Conservation (phyloP, 2,797 vertebrate species). For the Hippocampus kuda region DNA sequence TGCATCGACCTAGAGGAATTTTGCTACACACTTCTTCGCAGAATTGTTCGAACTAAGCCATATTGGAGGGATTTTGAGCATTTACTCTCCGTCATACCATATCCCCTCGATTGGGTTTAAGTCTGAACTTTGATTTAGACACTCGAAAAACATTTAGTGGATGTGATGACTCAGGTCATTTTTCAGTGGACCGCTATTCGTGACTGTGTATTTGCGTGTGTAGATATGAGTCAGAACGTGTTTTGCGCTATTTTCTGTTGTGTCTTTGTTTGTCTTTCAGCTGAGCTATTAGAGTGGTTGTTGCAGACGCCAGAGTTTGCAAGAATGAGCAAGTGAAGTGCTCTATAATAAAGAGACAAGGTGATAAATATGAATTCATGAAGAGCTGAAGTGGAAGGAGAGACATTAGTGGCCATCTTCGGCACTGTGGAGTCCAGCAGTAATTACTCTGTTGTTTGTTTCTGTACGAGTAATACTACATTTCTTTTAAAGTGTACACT, state of each 20-base stretch:
- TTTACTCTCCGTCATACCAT: too few relatives aligned
- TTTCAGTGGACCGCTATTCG: not conserved
- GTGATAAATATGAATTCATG: not conserved
- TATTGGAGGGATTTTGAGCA: not conserved
- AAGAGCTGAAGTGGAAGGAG: not conserved
- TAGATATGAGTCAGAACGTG: too few relatives aligned
- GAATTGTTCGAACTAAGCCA: not conserved
- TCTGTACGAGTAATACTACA: too few relatives aligned
- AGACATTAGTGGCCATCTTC: constrained; percentile 4
- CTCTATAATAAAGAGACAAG: constrained; percentile 4
- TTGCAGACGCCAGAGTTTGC: not conserved
- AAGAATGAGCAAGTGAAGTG: constrained; percentile 1
- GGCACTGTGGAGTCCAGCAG: too few relatives aligned
- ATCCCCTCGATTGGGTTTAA: not conserved
- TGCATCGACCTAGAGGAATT: not conserved
- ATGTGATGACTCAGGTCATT: constrained; percentile 21
- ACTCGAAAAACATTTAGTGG: not conserved
- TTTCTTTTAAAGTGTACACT: not conserved
- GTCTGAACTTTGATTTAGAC: not conserved
- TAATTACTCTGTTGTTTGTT: too few relatives aligned
- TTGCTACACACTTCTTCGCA: not conserved
- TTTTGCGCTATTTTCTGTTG: not conserved
- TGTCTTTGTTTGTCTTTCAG: not conserved
- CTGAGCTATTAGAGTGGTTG: not conserved
- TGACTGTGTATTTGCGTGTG: too few relatives aligned